Conservation (phyloP, 2,113 vertebrate genomes). For the Ailurus styani region DNA sequence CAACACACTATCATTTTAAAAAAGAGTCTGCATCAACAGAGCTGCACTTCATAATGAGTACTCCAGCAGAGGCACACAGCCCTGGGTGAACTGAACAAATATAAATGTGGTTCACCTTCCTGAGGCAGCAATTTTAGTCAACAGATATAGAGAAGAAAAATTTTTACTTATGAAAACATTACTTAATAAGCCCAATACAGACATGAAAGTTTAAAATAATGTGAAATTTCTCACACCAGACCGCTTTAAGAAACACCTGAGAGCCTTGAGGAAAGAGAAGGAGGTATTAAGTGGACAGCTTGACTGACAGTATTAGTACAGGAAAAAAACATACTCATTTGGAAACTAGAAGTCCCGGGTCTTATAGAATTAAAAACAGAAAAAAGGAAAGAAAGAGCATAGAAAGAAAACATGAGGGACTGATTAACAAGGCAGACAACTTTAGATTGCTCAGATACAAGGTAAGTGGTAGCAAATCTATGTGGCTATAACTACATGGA, state of each 20-base stretch:
- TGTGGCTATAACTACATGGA: background rate
- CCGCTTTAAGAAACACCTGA: background rate
- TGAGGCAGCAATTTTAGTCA: background rate
- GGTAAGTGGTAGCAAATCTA: background rate
- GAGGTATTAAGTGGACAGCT: background rate
- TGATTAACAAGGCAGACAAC: background rate
- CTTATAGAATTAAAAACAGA: background rate
- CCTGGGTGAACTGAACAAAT: background rate
- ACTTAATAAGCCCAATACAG: background rate
- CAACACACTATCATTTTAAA: background rate
- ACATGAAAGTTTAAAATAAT: background rate
- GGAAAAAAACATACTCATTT: background rate
- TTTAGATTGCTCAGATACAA: background rate
- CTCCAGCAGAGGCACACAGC: background rate
- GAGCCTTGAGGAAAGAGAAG: background rate
- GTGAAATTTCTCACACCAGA: background rate
- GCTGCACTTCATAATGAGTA: background rate
- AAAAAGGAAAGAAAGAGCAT: background rate
- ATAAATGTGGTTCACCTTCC: background rate
- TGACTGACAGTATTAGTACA: background rate
- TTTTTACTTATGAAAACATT: background rate
- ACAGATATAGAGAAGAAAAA: background rate
- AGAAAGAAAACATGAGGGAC: background rate
- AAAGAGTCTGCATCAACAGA: background rate
- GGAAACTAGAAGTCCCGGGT: background rate